Percentiles rank a stretch among this genome's conserved stretches.
These are phyloP conservation scores for Contarinia nasturtii DNA, from an alignment of 1,140 invertebrate species.

Conservation along the genomic window DNA sequence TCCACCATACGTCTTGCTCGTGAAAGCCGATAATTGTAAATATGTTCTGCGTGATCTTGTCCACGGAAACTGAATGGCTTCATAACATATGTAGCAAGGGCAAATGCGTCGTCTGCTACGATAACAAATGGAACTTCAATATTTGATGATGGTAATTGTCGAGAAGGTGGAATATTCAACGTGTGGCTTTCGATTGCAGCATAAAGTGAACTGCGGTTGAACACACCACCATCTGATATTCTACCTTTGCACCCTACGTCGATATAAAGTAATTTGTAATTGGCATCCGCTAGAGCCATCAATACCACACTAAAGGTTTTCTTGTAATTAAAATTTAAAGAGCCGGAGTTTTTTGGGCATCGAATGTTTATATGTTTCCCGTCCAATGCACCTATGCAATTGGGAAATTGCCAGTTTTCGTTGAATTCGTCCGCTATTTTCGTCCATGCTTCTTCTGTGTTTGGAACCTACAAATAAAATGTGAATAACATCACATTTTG, in stretches of 20 bases:
- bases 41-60: constrained; percentile 11
- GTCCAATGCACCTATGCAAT: constrained; percentile 21
- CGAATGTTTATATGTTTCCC: constrained; percentile 22
- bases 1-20: constrained; percentile 22
- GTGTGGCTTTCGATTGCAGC: neutral
- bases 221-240: constrained; percentile 25
- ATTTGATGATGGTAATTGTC: constrained; percentile 9
- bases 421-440: constrained; percentile 12
- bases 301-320: constrained; percentile 16
- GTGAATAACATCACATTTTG: too few species aligned
- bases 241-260: constrained; percentile 24
- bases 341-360: constrained; percentile 14
- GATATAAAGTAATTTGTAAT: constrained; percentile 24
- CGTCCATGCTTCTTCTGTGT: constrained; percentile 11
- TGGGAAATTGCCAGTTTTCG: constrained; percentile 17
- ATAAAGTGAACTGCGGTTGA: constrained; percentile 9
- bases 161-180: constrained; percentile 12
- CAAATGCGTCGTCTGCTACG: constrained; percentile 30
- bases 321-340: constrained; percentile 21
- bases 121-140: constrained; percentile 19
- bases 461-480: constrained; percentile 5
- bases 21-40: constrained; percentile 21
- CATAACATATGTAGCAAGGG: constrained; percentile 21
- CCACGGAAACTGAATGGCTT: constrained; percentile 22
- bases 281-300: constrained; percentile 17